A percentile compares a stretch with the other conserved stretches of the same genome.
Conservation (phyloP, 2,113 vertebrate genomes). For the cattle (Bos taurus) region DNA sequence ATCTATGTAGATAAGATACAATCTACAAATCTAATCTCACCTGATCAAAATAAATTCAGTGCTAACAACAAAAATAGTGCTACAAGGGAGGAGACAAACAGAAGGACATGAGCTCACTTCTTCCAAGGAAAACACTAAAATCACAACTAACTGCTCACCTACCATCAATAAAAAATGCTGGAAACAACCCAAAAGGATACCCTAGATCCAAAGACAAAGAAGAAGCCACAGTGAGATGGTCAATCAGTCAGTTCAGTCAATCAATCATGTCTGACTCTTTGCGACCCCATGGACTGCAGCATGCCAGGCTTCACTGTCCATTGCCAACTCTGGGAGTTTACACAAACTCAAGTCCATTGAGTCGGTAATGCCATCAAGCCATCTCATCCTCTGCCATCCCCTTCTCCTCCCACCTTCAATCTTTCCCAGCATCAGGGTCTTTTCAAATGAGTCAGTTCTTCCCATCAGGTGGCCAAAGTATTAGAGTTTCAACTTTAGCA, state of each 20-base stretch:
- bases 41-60: neutral
- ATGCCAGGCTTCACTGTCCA: neutral
- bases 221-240: neutral
- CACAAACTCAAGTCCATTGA: neutral
- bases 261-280: neutral
- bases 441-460: neutral
- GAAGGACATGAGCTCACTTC: neutral
- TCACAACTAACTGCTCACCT: neutral
- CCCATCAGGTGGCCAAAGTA: neutral
- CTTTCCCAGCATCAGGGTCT: neutral
- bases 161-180: neutral
- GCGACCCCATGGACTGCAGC: fast-evolving
- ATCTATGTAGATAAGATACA: neutral
- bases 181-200: neutral
- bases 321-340: neutral
- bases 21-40: neutral
- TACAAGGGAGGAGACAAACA: neutral
- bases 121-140: neutral
- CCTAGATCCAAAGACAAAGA: neutral
- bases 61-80: neutral
- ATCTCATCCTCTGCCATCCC: neutral
- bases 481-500: neutral
- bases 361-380: neutral
- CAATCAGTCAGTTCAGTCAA: neutral
- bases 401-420: neutral